These are phyloP conservation scores for Glaucomys volans DNA, from an alignment of 2,113 vertebrate species.

Conservation along the genomic window DNA sequence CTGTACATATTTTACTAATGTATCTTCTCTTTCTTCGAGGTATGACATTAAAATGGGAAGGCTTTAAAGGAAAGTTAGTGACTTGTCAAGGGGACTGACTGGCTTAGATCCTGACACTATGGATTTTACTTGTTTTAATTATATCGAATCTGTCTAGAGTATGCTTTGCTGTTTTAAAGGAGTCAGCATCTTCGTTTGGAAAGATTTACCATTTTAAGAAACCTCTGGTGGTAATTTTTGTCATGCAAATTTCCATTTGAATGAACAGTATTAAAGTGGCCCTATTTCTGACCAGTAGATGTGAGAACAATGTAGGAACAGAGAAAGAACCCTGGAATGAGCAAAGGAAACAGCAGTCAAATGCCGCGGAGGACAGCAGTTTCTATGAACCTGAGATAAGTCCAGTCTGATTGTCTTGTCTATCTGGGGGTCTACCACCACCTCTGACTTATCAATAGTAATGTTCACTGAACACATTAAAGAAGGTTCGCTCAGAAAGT, in stretches of 20 bases:
- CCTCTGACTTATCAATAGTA: background rate
- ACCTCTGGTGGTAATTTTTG: constrained; percentile 59
- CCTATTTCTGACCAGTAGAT: constrained; percentile 1
- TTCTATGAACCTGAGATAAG: background rate
- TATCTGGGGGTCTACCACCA: rapidly evolving
- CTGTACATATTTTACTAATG: constrained; percentile 76
- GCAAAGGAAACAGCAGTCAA: background rate
- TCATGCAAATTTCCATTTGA: constrained; percentile 63
- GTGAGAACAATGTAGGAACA: background rate
- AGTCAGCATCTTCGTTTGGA: constrained; percentile 66
- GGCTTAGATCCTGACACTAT: constrained; percentile 70
- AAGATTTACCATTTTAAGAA: constrained; percentile 70
- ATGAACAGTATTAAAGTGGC: constrained; percentile 59
- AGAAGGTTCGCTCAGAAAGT: background rate
- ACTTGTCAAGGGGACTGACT: constrained; percentile 77
- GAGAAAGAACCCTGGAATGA: background rate
- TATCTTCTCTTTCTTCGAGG: constrained; percentile 70
- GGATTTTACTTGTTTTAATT: constrained; percentile 83
- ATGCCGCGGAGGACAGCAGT: no score
- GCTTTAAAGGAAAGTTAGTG: constrained; percentile 76
- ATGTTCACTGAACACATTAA: background rate
- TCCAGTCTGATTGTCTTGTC: background rate
- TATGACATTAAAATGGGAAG: constrained; percentile 74
- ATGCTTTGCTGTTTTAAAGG: constrained; percentile 66
- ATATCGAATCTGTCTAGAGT: constrained; percentile 43